These are phyloP conservation scores for Agriopis marginaria DNA, from an alignment of 2,888 invertebrate genomes.

Conservation along the genomic window DNA sequence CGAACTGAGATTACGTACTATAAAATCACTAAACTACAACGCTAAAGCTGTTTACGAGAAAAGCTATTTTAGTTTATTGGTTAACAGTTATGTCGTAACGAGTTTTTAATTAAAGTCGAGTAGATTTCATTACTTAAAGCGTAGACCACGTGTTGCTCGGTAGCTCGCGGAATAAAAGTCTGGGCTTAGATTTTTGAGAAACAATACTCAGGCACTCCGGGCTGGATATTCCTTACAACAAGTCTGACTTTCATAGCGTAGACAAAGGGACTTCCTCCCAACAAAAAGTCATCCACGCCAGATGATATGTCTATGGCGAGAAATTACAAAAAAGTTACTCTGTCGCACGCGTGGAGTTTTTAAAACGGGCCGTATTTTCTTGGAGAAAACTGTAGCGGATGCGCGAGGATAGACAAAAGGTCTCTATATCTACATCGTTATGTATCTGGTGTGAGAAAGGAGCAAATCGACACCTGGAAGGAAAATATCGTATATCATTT, in stretches of 20 bases:
- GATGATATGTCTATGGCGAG: conserved; percentile 85
- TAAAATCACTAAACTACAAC: conserved; percentile 59
- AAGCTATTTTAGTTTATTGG: conserved; percentile 66
- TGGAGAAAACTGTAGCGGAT: conserved; percentile 81
- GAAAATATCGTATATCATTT: not conserved
- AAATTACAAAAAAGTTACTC: conserved; percentile 79
- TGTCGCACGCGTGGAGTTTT: conserved; percentile 74
- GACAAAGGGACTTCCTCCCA: conserved; percentile 83
- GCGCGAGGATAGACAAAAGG: conserved; percentile 80
- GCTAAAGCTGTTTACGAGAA: conserved; percentile 60
- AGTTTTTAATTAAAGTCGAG: conserved; percentile 72
- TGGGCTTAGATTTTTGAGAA: conserved; percentile 78
- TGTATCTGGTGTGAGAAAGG: conserved; percentile 73
- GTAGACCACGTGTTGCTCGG: conserved; percentile 76
- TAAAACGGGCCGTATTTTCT: conserved; percentile 78
- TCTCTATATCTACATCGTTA: conserved; percentile 78
- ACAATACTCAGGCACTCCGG: conserved; percentile 76
- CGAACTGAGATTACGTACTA: conserved; percentile 59
- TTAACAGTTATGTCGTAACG: conserved; percentile 63
- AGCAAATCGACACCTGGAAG: conserved; percentile 51
- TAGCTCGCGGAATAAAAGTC: conserved; percentile 65
- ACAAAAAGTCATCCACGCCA: conserved; percentile 85
- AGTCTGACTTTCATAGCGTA: conserved; percentile 82
- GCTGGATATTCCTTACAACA: conserved; percentile 81
- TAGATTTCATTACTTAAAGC: conserved; percentile 78